Conservation (phyloP, 2,888 invertebrate genomes). For the Latrodectus hesperus region DNA sequence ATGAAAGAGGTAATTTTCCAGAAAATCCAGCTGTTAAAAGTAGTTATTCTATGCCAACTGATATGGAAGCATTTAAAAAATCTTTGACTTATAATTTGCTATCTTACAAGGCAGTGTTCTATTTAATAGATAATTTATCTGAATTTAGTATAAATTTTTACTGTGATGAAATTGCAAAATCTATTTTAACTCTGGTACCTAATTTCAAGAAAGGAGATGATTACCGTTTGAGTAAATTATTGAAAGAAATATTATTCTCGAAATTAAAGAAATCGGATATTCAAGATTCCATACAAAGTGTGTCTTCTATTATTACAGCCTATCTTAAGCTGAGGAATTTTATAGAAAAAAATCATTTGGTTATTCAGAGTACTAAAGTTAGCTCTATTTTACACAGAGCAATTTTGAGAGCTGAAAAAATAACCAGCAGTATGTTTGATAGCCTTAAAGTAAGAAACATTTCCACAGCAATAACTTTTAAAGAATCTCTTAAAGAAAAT, state of each 20-base stretch:
- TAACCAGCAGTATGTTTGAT: background rate
- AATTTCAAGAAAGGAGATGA: background rate
- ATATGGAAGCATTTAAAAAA: background rate
- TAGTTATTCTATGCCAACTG: too few relatives aligned
- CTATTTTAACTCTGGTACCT: background rate
- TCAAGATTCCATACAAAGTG: background rate
- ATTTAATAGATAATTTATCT: slow-evolving; percentile 14
- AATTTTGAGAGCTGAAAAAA: slow-evolving; percentile 25
- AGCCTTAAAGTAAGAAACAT: background rate
- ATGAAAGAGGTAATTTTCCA: background rate
- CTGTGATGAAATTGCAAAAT: slow-evolving; percentile 22
- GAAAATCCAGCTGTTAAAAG: background rate
- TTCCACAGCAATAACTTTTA: background rate
- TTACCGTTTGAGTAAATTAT: background rate
- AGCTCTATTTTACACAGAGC: slow-evolving; percentile 15
- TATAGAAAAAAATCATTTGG: slow-evolving; percentile 10
- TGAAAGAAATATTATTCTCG: background rate
- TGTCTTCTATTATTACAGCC: slow-evolving; percentile 4
- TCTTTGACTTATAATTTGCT: slow-evolving; percentile 17
- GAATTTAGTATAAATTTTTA: background rate
- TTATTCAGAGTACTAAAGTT: slow-evolving; percentile 18
- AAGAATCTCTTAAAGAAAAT: slow-evolving; percentile 29
- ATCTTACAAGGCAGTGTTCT: slow-evolving; percentile 2
- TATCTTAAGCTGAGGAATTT: slow-evolving; percentile 18
- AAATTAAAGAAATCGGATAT: background rate